Evolutionary conservation across 2,113 vertebrate species (phyloP).

Genomic region (Oplegnathus fasciatus): DNA sequence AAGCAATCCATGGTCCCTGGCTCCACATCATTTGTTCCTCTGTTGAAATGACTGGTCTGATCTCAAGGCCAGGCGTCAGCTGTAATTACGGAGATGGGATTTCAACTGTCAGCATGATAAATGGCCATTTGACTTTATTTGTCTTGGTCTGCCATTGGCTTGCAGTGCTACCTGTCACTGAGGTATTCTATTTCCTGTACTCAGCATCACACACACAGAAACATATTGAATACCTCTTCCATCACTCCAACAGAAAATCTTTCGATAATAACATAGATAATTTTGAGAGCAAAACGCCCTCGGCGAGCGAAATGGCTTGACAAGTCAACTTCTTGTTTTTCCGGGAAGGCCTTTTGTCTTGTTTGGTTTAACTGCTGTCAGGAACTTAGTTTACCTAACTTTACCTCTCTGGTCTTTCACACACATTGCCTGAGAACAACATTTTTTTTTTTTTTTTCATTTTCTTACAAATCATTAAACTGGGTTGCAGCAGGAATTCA

Average conservation of each 20-base stretch:
- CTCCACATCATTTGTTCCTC: slow-evolving; percentile 62
- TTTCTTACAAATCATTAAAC: slow-evolving; percentile 66
- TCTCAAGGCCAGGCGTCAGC: slow-evolving; percentile 65
- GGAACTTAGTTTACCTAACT: slow-evolving; percentile 54
- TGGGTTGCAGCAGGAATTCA: slow-evolving; percentile 24
- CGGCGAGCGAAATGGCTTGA: slow-evolving; percentile 27
- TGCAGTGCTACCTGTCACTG: slow-evolving; percentile 58
- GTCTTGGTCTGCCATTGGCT: slow-evolving; percentile 64
- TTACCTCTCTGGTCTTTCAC: slow-evolving; percentile 20
- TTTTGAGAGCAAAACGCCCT: slow-evolving; percentile 48
- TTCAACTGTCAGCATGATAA: slow-evolving; percentile 78
- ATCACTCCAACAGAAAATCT: slow-evolving; percentile 77
- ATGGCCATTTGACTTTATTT: slow-evolving; percentile 80
- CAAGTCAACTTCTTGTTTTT: slow-evolving; percentile 48
- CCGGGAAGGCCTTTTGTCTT: not conserved
- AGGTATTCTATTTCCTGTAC: slow-evolving; percentile 73
- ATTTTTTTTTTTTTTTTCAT: slow-evolving; percentile 42
- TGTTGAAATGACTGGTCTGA: slow-evolving; percentile 71
- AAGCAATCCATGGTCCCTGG: slow-evolving; percentile 56
- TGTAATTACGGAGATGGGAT: slow-evolving; percentile 78
- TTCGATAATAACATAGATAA: slow-evolving; percentile 61
- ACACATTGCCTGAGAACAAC: slow-evolving; percentile 22
- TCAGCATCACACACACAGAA: slow-evolving; percentile 63
- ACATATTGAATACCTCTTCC: slow-evolving; percentile 66
- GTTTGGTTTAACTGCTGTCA: slow-evolving; percentile 30